Percentiles rank a stretch among this genome's conserved stretches.
Conservation (phyloP, 2,797 vertebrate genomes). For the Staurois parvus region DNA sequence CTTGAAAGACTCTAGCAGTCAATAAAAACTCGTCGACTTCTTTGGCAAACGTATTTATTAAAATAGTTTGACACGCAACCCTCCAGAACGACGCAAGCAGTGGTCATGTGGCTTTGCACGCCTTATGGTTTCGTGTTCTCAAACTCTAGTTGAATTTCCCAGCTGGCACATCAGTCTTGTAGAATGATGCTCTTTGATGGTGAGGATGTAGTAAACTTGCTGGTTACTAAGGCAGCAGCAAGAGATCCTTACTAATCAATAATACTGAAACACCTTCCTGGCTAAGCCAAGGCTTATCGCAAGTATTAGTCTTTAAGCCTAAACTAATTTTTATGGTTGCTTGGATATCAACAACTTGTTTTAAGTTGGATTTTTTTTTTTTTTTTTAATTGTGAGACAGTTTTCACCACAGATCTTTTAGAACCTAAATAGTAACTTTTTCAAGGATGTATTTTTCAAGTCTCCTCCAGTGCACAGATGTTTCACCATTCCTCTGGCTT, state of each 20-base stretch:
- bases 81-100: constrained; percentile 65
- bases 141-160: background rate
- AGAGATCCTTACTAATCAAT: constrained; percentile 26
- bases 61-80: constrained; percentile 74
- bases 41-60: constrained; percentile 86
- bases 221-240: constrained; percentile 33
- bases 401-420: constrained; percentile 72
- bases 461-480: constrained; percentile 45
- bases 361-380: background rate
- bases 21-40: constrained; percentile 73
- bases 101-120: constrained; percentile 64
- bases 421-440: constrained; percentile 60
- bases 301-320: constrained; percentile 74
- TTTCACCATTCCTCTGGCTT: constrained; percentile 92
- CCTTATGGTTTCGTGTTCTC: background rate
- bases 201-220: constrained; percentile 1
- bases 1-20: constrained; percentile 49
- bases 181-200: constrained; percentile 9
- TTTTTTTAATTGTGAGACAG: constrained; percentile 67
- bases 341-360: constrained; percentile 31
- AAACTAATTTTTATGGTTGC: constrained; percentile 58
- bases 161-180: background rate
- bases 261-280: constrained; percentile 64
- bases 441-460: constrained; percentile 51
- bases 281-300: constrained; percentile 69